Conservation (phyloP, 2,113 vertebrate species). For the Paramisgurnus dabryanus region DNA sequence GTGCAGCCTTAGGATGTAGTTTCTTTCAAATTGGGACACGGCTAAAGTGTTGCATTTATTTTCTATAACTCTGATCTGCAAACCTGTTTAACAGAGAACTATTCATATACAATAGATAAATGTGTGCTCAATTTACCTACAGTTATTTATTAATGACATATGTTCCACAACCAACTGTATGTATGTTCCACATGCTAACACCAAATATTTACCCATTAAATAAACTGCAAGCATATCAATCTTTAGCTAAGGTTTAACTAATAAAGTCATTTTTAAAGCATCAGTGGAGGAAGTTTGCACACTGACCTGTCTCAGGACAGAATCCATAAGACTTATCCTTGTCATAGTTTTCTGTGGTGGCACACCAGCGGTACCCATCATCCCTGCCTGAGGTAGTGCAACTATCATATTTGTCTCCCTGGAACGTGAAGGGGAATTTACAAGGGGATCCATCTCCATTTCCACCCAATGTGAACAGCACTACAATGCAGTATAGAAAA, state of each 20-base stretch:
- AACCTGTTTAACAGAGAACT: no score
- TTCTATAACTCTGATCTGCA: no score
- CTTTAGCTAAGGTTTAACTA: no score
- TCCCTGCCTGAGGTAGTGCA: constrained; percentile 91
- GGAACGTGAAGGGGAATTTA: constrained; percentile 95
- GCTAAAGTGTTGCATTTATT: no score
- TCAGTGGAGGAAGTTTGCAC: background rate
- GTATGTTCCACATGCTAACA: background rate
- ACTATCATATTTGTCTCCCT: constrained; percentile 81
- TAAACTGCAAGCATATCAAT: background rate
- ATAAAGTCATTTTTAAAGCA: no score
- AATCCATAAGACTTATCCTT: constrained; percentile 90
- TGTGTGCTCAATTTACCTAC: no score
- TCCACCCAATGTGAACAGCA: constrained; percentile 91
- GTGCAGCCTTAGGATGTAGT: no score
- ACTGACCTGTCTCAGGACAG: constrained; percentile 91
- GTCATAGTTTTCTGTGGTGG: constrained; percentile 95
- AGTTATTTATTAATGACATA: no score
- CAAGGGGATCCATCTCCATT: constrained; percentile 89
- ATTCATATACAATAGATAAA: no score
- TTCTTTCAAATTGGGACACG: no score
- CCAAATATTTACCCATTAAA: background rate
- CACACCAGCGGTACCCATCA: constrained; percentile 96
- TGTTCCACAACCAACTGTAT: no score
- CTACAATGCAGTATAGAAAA: constrained; percentile 65